phyloP scores from a whole-genome alignment of 1,140 invertebrate genomes.

The Anagrus nilaparvatae region DNA sequence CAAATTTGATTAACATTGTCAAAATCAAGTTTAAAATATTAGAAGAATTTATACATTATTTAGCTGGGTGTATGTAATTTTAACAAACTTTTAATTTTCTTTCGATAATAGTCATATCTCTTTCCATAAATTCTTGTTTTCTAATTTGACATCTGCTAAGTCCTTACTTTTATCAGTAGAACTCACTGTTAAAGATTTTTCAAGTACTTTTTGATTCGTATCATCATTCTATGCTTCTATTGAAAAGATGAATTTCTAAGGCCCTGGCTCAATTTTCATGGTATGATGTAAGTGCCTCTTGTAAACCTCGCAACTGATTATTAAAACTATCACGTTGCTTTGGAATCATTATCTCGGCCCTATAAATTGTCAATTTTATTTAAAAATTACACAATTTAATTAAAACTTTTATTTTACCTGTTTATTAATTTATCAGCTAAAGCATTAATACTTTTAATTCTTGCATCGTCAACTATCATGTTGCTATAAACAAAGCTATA shows the following conservation, averaged over 20 bases:
- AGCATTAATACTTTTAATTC: slow-evolving; percentile 76
- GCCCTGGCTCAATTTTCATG: slow-evolving; percentile 69
- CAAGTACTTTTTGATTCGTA: slow-evolving; percentile 68
- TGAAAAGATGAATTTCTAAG: slow-evolving; percentile 84
- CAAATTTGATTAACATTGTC: too few relatives aligned
- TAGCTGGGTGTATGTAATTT: too few relatives aligned
- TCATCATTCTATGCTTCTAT: slow-evolving; percentile 81
- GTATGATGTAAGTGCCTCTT: slow-evolving; percentile 78
- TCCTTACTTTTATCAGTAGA: slow-evolving; percentile 70
- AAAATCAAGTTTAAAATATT: too few relatives aligned
- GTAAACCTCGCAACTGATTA: slow-evolving; percentile 77
- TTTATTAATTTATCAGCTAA: slow-evolving; percentile 85
- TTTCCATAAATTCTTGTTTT: slow-evolving; percentile 71
- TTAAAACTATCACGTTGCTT: slow-evolving; percentile 71
- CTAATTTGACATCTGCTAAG: slow-evolving; percentile 69
- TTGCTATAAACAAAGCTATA: slow-evolving; percentile 84
- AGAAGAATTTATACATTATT: too few relatives aligned
- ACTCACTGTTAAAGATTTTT: slow-evolving; percentile 71
- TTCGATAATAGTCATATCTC: slow-evolving; percentile 79
- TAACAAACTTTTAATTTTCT: slow-evolving; percentile 55
- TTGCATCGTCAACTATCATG: slow-evolving; percentile 88
- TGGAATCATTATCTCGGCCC: slow-evolving; percentile 56
- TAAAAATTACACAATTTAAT: neutral
- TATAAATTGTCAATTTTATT: slow-evolving; percentile 37
- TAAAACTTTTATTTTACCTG: slow-evolving; percentile 51